phyloP scores from a whole-genome alignment of 2,797 vertebrate genomes.

The Tapera naevia region DNA sequence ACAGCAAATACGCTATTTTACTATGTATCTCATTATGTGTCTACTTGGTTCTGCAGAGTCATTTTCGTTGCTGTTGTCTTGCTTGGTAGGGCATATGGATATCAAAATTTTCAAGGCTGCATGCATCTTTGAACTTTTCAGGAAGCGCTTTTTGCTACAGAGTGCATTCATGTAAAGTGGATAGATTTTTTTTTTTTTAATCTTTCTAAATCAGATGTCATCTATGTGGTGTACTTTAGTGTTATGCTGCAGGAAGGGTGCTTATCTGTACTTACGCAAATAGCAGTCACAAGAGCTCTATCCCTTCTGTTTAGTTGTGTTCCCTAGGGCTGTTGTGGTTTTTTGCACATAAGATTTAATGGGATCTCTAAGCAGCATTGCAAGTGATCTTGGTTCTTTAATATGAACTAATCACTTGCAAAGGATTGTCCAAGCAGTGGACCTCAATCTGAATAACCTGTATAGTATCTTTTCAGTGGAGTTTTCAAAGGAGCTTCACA shows the following conservation, averaged over 20 bases:
- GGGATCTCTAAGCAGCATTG: background rate
- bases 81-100: background rate
- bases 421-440: background rate
- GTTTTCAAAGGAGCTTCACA: background rate
- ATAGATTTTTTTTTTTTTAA: background rate
- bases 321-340: background rate
- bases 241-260: background rate
- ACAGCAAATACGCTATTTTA: background rate
- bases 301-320: background rate
- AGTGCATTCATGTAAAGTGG: background rate
- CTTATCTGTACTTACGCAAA: background rate
- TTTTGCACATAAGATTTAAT: background rate
- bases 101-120: background rate
- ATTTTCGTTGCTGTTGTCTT: background rate
- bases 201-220: background rate
- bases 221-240: background rate
- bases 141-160: background rate
- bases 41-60: background rate
- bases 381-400: background rate
- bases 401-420: background rate
- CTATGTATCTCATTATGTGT: background rate
- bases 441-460: background rate
- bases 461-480: background rate
- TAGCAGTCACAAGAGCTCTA: background rate
- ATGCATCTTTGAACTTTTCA: background rate